Conservation (phyloP, 1,140 invertebrate genomes). For the Octopus sinensis region DNA sequence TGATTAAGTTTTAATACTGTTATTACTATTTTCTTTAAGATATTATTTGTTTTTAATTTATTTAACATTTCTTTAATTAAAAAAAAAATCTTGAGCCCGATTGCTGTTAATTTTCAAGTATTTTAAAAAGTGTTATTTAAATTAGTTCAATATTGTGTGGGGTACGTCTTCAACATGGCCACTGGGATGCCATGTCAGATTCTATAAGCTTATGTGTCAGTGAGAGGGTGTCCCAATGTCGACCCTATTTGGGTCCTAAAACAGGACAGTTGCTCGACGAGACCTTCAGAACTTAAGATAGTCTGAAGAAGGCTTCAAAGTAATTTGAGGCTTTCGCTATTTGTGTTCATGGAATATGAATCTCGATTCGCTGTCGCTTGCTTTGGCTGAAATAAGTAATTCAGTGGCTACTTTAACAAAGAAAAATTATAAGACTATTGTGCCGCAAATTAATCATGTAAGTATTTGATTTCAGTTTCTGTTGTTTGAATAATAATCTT, state of each 20-base stretch:
- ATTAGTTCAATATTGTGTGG: neutral
- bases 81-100: too few species aligned
- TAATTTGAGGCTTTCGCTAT: conserved; percentile 59
- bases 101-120: too few species aligned
- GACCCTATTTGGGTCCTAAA: neutral
- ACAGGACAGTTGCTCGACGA: conserved; percentile 34
- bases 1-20: too few species aligned
- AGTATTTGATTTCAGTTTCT: conserved; percentile 36
- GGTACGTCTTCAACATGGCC: conserved; percentile 37
- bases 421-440: conserved; percentile 87
- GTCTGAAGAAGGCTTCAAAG: conserved; percentile 58
- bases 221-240: conserved; percentile 40
- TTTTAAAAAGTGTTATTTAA: too few species aligned
- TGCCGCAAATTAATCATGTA: conserved; percentile 77
- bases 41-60: too few species aligned
- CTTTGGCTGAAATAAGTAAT: conserved; percentile 95
- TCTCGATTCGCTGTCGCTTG: conserved; percentile 95
- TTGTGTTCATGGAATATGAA: conserved; percentile 85
- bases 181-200: conserved; percentile 48
- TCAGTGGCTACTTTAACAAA: conserved; percentile 91
- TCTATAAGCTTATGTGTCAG: conserved; percentile 37
- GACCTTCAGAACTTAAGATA: conserved; percentile 34
- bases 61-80: too few species aligned
- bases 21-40: too few species aligned
- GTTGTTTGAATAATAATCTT: neutral